Conservation (phyloP, 2,888 invertebrate genomes). For the Cantharis rufa region DNA sequence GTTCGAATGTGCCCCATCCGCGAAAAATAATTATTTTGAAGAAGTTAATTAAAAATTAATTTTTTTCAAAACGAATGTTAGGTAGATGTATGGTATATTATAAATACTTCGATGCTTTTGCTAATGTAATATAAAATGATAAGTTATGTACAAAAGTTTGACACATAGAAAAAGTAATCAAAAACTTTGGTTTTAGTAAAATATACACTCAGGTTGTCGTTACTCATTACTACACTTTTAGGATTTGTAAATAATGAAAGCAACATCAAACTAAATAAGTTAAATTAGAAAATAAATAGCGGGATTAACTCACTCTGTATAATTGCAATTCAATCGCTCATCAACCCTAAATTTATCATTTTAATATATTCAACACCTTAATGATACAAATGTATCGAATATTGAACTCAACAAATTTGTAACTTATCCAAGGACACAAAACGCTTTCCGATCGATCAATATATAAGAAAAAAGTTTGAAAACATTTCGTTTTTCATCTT, state of each 20-base stretch:
- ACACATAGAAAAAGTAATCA: not conserved
- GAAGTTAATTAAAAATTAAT: not conserved
- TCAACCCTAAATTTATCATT: not conserved
- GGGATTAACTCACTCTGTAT: not conserved
- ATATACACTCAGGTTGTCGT: not conserved
- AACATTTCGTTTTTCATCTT: not conserved
- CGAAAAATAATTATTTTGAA: not conserved
- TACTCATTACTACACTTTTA: not conserved
- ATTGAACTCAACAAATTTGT: not conserved
- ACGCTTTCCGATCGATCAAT: not conserved
- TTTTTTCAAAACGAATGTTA: not conserved
- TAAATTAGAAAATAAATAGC: conserved; percentile 4
- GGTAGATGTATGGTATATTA: not conserved
- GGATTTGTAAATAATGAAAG: not conserved
- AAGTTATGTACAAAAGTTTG: conserved; percentile 1
- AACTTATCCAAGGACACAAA: not conserved
- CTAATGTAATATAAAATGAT: not conserved
- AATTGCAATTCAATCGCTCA: not conserved
- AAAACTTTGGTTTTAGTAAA: conserved; percentile 3
- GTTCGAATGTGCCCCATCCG: too few relatives aligned
- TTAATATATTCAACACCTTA: not conserved
- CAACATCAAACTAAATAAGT: not conserved
- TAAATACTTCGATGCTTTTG: not conserved
- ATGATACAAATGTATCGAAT: not conserved
- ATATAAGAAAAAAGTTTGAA: not conserved